phyloP scores from a whole-genome alignment of 2,888 invertebrate genomes.

The Listrodromus nycthemerus region DNA sequence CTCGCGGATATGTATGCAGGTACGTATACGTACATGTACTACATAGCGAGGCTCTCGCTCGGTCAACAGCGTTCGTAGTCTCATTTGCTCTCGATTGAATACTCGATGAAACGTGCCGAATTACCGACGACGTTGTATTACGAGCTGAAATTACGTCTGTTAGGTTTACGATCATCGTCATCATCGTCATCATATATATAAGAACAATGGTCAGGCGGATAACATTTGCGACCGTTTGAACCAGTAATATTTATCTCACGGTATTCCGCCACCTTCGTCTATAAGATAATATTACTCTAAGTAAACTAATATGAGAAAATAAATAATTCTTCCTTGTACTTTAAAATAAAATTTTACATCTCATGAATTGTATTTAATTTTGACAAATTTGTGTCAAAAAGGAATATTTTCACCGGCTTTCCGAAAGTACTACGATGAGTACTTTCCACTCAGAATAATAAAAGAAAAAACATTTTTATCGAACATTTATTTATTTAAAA shows the following conservation, averaged over 20 bases:
- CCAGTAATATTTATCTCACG: conserved; percentile 12
- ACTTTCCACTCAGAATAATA: neutral
- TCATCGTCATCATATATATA: neutral
- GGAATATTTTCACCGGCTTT: no score
- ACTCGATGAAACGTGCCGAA: conserved; percentile 63
- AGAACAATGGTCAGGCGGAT: conserved; percentile 60
- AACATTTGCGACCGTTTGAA: conserved; percentile 56
- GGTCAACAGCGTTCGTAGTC: conserved; percentile 39
- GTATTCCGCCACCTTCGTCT: neutral
- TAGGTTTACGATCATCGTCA: conserved; percentile 65
- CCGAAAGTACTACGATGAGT: neutral
- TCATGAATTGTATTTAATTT: no score
- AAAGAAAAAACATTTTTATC: neutral
- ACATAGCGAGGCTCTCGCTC: neutral
- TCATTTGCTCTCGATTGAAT: conserved; percentile 61
- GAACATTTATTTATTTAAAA: neutral
- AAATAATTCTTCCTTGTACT: no score
- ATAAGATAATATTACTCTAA: neutral
- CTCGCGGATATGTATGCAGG: neutral
- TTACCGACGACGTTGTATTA: conserved; percentile 64
- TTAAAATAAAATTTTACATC: no score
- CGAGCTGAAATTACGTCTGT: conserved; percentile 64
- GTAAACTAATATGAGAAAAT: neutral
- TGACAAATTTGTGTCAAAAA: no score
- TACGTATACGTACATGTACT: neutral